Evolutionary conservation across 2,888 invertebrate genomes (phyloP).

Genomic region (Eristalis arbustorum): DNA sequence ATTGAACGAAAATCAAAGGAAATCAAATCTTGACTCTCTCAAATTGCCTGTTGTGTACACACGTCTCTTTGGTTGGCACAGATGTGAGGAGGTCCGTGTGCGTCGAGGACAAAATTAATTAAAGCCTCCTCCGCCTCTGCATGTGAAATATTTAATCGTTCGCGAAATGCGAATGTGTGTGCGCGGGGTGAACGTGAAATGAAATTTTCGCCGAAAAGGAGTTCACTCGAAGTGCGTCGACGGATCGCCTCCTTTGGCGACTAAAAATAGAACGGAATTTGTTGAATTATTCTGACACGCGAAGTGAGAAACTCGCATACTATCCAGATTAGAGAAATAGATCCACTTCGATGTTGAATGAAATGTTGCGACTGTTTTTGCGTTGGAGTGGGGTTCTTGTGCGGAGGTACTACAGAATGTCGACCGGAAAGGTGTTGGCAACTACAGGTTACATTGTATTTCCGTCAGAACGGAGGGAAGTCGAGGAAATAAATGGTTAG

Average conservation of each 20-base stretch:
- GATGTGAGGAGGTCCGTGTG: not conserved
- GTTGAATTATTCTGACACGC: constrained; percentile 4
- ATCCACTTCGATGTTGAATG: not conserved
- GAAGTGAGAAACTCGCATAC: not conserved
- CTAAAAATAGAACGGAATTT: not conserved
- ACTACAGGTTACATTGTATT: no score
- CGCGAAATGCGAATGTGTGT: constrained; percentile 1
- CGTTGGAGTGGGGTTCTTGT: not conserved
- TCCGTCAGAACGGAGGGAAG: no score
- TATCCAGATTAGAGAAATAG: not conserved
- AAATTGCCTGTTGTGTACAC: not conserved
- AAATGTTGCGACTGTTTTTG: not conserved
- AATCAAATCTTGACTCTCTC: not conserved
- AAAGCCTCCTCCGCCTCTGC: not conserved
- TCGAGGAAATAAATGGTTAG: no score
- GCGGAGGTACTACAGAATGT: no score
- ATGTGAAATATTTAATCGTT: constrained; percentile 24
- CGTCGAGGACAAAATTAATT: constrained; percentile 32
- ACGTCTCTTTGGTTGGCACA: not conserved
- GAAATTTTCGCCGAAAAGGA: constrained; percentile 18
- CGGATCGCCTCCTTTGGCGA: not conserved
- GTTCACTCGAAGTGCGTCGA: not conserved
- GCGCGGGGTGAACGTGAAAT: not conserved
- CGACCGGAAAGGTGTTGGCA: no score
- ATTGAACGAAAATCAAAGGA: constrained; percentile 1